Evolutionary conservation across 2,888 invertebrate genomes (phyloP), one percentile per base, ranked within the genome.

Genomic region (Hypena proboscidalis): DNA sequence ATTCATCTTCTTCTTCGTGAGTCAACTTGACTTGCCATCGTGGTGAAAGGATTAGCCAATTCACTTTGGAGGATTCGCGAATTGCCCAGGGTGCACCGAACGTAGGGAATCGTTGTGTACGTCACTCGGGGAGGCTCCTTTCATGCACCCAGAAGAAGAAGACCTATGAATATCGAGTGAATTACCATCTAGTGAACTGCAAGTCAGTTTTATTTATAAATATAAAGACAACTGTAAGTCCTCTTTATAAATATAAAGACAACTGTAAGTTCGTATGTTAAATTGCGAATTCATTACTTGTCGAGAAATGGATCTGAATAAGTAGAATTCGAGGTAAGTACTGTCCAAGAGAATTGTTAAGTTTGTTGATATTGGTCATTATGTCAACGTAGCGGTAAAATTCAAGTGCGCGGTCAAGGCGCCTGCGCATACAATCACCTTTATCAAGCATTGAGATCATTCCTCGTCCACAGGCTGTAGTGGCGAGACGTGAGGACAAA

Each of bases 381-480:
- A 77, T 78, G 79, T 72, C 79, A 73, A 73, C 54, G 66, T 86
- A 89, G 80, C 88, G 84, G 89, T 85, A 86, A 29, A 67, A 77
- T 62, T 67, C 76, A 83, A 83, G 85, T 78, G 80, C 77, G 70
- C 75, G 82, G 80, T 80, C 81, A 82, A 79, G 80, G 79, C 74
- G 68, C 60, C 57, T 52, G 47, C 50, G 42, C 40, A 42, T 54
- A 58, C 55, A 62, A 63, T 50, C 58, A 45, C 59, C 52, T 59
- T 52, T 53, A 55, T 63, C 39, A n/a, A n/a, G n/a, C n/a, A n/a
- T n/a, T n/a, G 58, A 74, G 68, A 66, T 69, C 83, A 83, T 68
- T 81, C 75, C 65, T 52, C 57, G 54, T 34, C 54, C 58, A 62
- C 59, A 47, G 68, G 67, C 70, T 62, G 72, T 45, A 43, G 31